Base-by-base conservation (phyloP, 1,140 invertebrate genomes). In the Aphaenogaster rudis region DNA sequence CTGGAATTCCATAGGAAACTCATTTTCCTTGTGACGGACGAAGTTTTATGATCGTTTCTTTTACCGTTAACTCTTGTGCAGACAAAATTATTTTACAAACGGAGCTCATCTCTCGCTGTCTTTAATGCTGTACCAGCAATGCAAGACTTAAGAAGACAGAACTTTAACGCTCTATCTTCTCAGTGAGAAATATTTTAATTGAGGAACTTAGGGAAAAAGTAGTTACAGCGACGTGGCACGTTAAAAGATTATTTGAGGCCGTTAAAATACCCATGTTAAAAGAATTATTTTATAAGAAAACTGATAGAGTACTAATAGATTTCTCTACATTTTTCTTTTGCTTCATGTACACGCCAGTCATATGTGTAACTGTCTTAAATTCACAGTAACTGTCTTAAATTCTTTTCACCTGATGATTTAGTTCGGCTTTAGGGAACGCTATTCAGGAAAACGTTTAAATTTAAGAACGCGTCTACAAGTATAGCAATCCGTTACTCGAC, bases 11-110 rank as follows among this genome's bases (percentile, higher is more conserved):
- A 59, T 59, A 72, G 54, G 1, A 82, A 74, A 72, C 80, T 82
- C 67, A 82, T 82, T 82, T 82, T 74, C 42, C 33, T 57, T 5
- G 67, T 74, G 28, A 15, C 42, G n/a, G 80, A 50, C 21, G 5
- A 74, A 74, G 80, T 82, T 82, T 74, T 82, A 82, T 39, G 80
- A 74, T 48, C 67, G 54, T 28, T 48, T 61, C 17, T 61, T 42
- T 82, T 64, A 48, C 28, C 11, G 9, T 82, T 59, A 82, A 82
- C 54, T 82, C 36, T 81, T 21, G 8, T 36, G 9, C 42, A 17
- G 21, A 74, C 52, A 61, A 72, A 74, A 82, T 82, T 61, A 82
- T 82, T 74, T 74, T 61, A 74, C 17, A 48, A 59, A 42, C 17
- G 52, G 50, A 48, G 52, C 52, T 42, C 17, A 72, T 82, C 54